A percentile compares a stretch with the other conserved stretches of the same genome.
Conservation (phyloP, 1,140 invertebrate species). For the Ceratosolen solmsi region DNA sequence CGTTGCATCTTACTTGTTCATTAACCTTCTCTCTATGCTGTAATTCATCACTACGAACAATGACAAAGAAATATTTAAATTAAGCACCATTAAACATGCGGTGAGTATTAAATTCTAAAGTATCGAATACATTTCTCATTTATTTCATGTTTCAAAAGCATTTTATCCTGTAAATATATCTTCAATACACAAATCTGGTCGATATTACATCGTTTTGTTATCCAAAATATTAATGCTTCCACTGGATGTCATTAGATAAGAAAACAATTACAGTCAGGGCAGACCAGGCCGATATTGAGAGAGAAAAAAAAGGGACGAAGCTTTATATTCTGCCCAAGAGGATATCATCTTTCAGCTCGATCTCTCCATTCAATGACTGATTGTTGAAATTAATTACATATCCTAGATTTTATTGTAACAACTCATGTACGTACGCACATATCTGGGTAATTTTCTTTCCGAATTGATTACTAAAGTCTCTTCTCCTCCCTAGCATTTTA, state of each 20-base stretch:
- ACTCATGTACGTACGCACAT: background rate
- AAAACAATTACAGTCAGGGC: slow-evolving; percentile 25
- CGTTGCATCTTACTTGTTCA: no score
- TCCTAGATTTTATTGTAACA: slow-evolving; percentile 8
- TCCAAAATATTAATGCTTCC: slow-evolving; percentile 4
- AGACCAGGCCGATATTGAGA: background rate
- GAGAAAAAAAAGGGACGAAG: background rate
- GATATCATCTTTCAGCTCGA: background rate
- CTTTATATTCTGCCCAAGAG: background rate
- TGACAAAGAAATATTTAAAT: no score
- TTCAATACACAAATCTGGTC: background rate
- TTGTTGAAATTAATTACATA: slow-evolving; percentile 46
- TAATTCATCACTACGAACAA: no score
- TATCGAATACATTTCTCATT: no score
- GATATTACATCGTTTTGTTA: background rate
- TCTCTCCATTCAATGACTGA: slow-evolving; percentile 30
- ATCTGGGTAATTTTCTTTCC: slow-evolving; percentile 22
- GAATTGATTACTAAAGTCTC: slow-evolving; percentile 39
- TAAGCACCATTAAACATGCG: no score
- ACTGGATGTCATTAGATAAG: slow-evolving; percentile 13
- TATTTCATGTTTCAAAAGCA: no score
- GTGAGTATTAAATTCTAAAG: no score
- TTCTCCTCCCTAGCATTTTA: no score
- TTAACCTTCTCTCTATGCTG: no score
- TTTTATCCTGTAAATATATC: no score